Evolutionary conservation across 1,140 invertebrate species (phyloP).

Genomic region (Formica exsecta): DNA sequence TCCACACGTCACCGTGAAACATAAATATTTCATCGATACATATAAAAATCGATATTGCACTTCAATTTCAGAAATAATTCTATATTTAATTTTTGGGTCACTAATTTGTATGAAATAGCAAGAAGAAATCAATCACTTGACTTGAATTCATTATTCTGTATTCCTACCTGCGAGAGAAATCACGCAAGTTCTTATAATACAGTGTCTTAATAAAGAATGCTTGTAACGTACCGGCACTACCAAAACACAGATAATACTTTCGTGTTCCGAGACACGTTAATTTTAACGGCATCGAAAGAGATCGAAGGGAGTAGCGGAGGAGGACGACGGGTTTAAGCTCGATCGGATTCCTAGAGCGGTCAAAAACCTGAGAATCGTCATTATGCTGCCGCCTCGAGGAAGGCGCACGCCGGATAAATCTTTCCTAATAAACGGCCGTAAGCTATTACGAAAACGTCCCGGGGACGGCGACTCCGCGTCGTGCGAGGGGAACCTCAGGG

Average conservation of each 20-base stretch:
- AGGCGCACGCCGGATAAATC: conserved; percentile 61
- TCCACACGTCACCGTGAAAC: background rate
- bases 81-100: no score
- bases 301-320: background rate
- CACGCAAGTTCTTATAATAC: background rate
- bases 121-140: background rate
- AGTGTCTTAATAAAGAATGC: conserved; percentile 31
- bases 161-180: background rate
- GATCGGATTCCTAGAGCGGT: conserved; percentile 69
- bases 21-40: background rate
- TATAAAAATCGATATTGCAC: background rate
- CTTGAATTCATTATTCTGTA: background rate
- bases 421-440: conserved; percentile 73
- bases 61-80: background rate
- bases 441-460: conserved; percentile 73
- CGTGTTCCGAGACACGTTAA: conserved; percentile 58
- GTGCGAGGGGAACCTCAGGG: conserved; percentile 15
- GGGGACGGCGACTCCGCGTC: conserved; percentile 44
- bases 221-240: conserved; percentile 28
- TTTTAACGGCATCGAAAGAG: background rate
- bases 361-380: conserved; percentile 69
- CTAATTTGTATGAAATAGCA: background rate
- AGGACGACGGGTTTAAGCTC: conserved; percentile 25
- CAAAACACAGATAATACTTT: conserved; percentile 30
- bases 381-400: conserved; percentile 60